These are phyloP conservation scores for Troilus luridus DNA, from an alignment of 2,888 invertebrate species.

Conservation along the genomic window DNA sequence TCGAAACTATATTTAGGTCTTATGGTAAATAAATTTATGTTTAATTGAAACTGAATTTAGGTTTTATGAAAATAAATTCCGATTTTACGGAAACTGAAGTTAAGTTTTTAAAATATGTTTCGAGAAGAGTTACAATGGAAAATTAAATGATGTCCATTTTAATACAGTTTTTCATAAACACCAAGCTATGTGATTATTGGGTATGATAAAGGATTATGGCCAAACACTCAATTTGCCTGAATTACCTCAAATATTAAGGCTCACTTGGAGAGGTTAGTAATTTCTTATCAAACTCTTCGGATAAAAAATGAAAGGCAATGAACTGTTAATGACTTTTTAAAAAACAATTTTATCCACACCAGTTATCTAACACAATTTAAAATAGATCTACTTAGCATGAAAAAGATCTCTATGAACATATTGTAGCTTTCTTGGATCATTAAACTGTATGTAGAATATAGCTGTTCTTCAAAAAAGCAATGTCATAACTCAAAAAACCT, in stretches of 20 bases:
- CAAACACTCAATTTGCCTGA: neutral
- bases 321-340: conserved; percentile 29
- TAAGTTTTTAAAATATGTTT: too few species aligned
- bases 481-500: too few species aligned
- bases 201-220: neutral
- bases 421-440: too few species aligned
- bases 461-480: too few species aligned
- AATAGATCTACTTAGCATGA: neutral
- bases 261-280: neutral
- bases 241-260: neutral
- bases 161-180: neutral
- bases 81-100: too few species aligned
- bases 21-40: too few species aligned
- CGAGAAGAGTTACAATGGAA: too few species aligned
- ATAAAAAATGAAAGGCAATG: conserved; percentile 25
- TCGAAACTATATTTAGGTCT: too few species aligned
- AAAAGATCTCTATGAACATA: neutral
- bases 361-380: neutral
- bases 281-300: neutral
- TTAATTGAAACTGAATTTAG: too few species aligned
- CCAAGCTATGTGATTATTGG: neutral
- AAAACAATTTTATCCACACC: conserved; percentile 19
- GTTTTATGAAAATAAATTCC: too few species aligned
- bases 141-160: too few species aligned
- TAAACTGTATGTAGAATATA: too few species aligned